Base-by-base conservation (phyloP, 2,797 vertebrate genomes). In the Coilia nasus region DNA sequence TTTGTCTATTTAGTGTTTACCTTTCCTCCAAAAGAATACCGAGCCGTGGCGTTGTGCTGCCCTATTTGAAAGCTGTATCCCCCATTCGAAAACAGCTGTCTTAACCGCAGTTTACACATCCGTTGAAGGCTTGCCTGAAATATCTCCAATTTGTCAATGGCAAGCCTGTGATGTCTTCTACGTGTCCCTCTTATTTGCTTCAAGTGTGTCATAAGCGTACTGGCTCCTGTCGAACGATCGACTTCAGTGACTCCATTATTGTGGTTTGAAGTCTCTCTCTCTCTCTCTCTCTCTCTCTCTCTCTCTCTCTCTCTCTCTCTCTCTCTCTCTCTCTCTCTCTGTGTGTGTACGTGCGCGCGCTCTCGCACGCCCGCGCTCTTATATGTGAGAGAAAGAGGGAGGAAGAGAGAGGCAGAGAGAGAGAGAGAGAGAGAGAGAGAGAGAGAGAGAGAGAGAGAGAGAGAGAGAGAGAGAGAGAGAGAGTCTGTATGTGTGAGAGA, bases 231-330 rank as follows among this genome's bases (percentile, higher is more conserved):
- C 71, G 71, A 78, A 15, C 71, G 35, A 78, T 78, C 71, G 71
- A 78, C 71, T 78, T 78, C 71, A 78, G 35, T 78, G 71, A 78
- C 67, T 9, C 83, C 81, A 67, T 44, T 82, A 0, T 25, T 1
- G 81, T 15, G 6, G n/a, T 82, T 47, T 67, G 78, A 81, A 81
- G 28, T 19, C 57, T 54, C 75, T 64, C 78, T 84, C 7, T 84
- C 44, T 87, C 87, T 82, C 87, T 86, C 85, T 87, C 85, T 85
- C 85, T 82, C 47, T 54, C 57, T 41, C 28, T 75, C 67, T 75
- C 67, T 41, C 67, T 9, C 67, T 21, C 64, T 23, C 64, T 17
- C 67, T 9, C 17, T 5, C 28, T 19, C 14, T 35, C 28, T 47
- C 62, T 25, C 62, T 10, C 23, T 10, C 62, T n/a, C n/a, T n/a